phyloP scores from a whole-genome alignment of 2,888 invertebrate genomes.

The Liodrosophila aerea region DNA sequence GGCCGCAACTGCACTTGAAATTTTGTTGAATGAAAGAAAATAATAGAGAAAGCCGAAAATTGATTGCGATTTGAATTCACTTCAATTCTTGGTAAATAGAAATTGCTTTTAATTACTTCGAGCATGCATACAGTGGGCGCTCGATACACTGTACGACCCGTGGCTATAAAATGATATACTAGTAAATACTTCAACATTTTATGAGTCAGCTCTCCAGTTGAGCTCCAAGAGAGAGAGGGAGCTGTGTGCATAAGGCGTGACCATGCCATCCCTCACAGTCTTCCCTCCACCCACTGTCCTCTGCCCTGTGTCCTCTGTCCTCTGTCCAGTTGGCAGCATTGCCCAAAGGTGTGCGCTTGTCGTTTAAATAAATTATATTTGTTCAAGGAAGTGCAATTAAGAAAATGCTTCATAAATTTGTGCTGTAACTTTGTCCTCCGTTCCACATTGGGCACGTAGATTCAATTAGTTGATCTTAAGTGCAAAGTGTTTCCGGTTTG shows the following conservation, averaged over 20 bases:
- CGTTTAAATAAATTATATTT: conserved; percentile 82
- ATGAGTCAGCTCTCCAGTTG: too few species aligned
- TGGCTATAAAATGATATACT: too few species aligned
- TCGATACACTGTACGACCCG: too few species aligned
- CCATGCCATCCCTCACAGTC: too few species aligned
- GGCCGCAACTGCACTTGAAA: neutral
- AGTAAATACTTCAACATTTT: too few species aligned
- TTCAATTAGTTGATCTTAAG: conserved; percentile 57
- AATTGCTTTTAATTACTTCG: neutral
- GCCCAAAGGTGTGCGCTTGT: conserved; percentile 77
- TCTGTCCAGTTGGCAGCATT: too few species aligned
- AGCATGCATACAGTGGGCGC: neutral
- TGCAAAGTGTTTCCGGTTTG: conserved; percentile 46
- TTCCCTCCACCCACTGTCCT: too few species aligned
- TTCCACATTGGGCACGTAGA: conserved; percentile 45
- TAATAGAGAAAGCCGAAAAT: neutral
- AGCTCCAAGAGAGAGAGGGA: too few species aligned
- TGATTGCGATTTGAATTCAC: too few species aligned
- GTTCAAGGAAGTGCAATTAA: conserved; percentile 82
- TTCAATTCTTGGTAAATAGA: neutral
- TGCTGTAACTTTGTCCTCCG: conserved; percentile 52
- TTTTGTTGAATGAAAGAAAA: too few species aligned
- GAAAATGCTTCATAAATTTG: conserved; percentile 82
- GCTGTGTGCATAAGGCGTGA: too few species aligned
- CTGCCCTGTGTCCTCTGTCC: too few species aligned